phyloP scores from a whole-genome alignment of 2,888 invertebrate species.

The Pediacus dermestoides region DNA sequence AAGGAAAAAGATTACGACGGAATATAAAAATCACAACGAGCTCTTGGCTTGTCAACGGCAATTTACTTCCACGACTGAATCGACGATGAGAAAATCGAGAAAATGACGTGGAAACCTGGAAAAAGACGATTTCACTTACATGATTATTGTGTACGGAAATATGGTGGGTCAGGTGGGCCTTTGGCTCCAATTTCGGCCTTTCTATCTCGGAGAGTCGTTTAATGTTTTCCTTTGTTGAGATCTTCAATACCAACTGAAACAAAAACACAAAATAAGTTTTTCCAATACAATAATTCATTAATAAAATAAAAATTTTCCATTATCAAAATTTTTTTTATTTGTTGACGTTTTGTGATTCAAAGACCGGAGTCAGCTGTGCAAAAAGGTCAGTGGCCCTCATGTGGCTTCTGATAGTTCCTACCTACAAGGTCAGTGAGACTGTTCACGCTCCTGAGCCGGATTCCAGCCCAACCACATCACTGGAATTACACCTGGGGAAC shows the following conservation, averaged over 20 bases:
- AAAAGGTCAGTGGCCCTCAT: conserved; percentile 23
- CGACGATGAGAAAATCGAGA: conserved; percentile 2
- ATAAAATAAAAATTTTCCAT: neutral
- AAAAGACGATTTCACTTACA: conserved; percentile 39
- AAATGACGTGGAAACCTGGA: conserved; percentile 3
- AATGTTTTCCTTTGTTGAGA: conserved; percentile 57
- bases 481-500: conserved; percentile 5
- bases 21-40: too few species aligned
- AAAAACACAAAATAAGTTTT: conserved; percentile 32
- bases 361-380: conserved; percentile 8
- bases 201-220: conserved; percentile 59
- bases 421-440: conserved; percentile 33
- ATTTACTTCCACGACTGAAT: conserved; percentile 5
- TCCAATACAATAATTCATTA: neutral
- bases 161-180: conserved; percentile 57
- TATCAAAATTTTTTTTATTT: too few species aligned
- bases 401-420: conserved; percentile 21
- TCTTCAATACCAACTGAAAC: conserved; percentile 54
- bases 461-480: conserved; percentile 25
- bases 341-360: neutral
- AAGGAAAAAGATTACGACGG: too few species aligned
- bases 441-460: conserved; percentile 29
- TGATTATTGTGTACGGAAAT: conserved; percentile 50
- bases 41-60: neutral
- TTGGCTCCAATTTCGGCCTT: conserved; percentile 58